Percentiles rank a stretch among this genome's conserved stretches.
Evolutionary conservation across 2,113 vertebrate species (phyloP).

Genomic region (Scytalopus superciliaris): DNA sequence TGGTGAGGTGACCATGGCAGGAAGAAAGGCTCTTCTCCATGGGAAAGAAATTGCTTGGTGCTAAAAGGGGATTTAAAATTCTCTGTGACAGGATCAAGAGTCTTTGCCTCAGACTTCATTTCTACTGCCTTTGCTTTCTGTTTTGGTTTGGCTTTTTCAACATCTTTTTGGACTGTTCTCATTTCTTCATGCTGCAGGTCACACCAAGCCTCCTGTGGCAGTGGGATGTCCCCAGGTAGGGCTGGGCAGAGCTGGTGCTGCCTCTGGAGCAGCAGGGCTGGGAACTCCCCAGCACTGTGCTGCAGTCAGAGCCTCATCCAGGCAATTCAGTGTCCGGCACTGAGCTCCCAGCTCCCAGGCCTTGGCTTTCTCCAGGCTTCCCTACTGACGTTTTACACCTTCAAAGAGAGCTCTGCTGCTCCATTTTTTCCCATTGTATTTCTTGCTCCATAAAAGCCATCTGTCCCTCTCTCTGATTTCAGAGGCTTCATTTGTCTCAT

Average conservation of each 20-base stretch:
- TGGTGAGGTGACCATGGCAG: background rate
- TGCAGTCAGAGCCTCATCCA: background rate
- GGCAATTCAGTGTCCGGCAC: background rate
- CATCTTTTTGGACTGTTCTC: background rate
- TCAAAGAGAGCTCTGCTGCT: background rate
- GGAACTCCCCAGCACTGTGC: background rate
- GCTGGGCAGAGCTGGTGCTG: background rate
- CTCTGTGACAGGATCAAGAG: conserved; percentile 27
- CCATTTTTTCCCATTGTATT: background rate
- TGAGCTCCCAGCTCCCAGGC: background rate
- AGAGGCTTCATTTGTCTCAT: background rate
- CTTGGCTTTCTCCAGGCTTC: background rate
- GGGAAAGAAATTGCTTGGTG: background rate
- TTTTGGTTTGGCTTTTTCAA: background rate
- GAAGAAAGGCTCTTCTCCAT: accelerated
- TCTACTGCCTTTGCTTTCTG: background rate
- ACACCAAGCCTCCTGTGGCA: background rate
- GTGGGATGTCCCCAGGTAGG: background rate
- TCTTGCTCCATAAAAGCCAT: conserved; percentile 42
- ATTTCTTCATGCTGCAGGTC: background rate
- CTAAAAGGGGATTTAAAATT: conserved; percentile 49
- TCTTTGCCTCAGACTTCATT: background rate
- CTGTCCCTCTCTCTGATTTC: background rate
- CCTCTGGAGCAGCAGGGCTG: accelerated
- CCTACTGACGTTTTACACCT: background rate